phyloP scores from a whole-genome alignment of 2,888 invertebrate species.

The Suillia variegata region DNA sequence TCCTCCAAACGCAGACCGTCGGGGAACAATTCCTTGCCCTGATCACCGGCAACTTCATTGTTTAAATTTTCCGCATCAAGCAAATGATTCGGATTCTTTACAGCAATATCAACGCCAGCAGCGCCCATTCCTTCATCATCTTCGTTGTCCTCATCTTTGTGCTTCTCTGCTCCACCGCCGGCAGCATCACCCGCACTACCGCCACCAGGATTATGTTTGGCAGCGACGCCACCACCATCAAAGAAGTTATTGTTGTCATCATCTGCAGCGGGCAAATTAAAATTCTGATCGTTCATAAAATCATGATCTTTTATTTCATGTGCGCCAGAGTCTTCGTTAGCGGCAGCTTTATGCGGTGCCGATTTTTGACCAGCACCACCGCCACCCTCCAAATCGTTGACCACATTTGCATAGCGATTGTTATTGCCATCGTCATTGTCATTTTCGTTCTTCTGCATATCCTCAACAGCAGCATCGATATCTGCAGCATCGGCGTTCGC shows the following conservation, averaged over 20 bases:
- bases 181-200: slow-evolving; percentile 15
- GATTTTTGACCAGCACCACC: slow-evolving; percentile 11
- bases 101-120: slow-evolving; percentile 44
- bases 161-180: slow-evolving; percentile 20
- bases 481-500: slow-evolving; percentile 35
- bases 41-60: slow-evolving; percentile 62
- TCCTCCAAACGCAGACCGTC: slow-evolving; percentile 60
- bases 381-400: slow-evolving; percentile 43
- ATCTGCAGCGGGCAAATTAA: slow-evolving; percentile 54
- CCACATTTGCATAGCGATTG: slow-evolving; percentile 56
- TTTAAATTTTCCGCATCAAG: slow-evolving; percentile 60
- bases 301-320: slow-evolving; percentile 57
- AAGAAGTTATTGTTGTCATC: slow-evolving; percentile 52
- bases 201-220: slow-evolving; percentile 15
- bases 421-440: slow-evolving; percentile 39
- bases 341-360: slow-evolving; percentile 17
- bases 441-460: slow-evolving; percentile 43
- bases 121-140: slow-evolving; percentile 37
- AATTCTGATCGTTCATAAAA: slow-evolving; percentile 52
- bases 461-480: slow-evolving; percentile 43
- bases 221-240: slow-evolving; percentile 39
- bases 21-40: slow-evolving; percentile 58
- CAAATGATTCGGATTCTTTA: slow-evolving; percentile 43
- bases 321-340: slow-evolving; percentile 56
- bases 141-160: slow-evolving; percentile 43